Evolutionary conservation across 2,113 vertebrate genomes (phyloP), one percentile per base, ranked within the genome.

Genomic region (Hippocampus barbouri): DNA sequence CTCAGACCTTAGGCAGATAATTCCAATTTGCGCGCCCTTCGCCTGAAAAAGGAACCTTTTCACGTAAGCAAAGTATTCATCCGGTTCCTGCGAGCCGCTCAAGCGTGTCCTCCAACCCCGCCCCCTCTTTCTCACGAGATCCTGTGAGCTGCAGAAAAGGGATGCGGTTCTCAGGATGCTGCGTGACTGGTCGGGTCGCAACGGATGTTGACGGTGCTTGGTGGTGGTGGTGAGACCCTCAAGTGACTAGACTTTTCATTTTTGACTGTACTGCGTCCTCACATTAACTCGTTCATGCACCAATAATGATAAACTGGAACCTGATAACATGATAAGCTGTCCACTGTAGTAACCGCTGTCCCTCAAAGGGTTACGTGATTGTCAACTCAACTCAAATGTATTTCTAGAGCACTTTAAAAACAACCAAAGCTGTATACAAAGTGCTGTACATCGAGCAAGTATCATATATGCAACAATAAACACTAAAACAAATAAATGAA

Each of bases 11-110:
- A 57, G 47, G 21, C 47, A 63, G 43, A 69, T 56, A 25, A 83
- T 76, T n/a, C 30, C 0, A 3, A 90, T 89, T 87, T 80, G 78
- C 74, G 45, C 70, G 74, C 38, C 79, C 41, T 59, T 40, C 8
- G 25, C 65, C 47, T 30, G 40, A 66, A 1, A 79, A 82, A 67
- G 60, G 56, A 67, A 77, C 53, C 78, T 77, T 80, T 80, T 83
- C 64, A 83, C 23, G 18, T 40, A 68, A 20, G 18, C 20, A 16
- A 38, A 12, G 45, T 62, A 34, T 51, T 21, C 27, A 51, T 57
- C 14, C 27, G 10, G 12, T 2, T 6, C 18, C 4, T 3, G 18
- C 5, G 15, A 69, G 34, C 15, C 20, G 38, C 16, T 23, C 23
- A 30, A 62, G 30, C 21, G 14, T 25, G 54, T 7, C 23, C 23